Conservation (phyloP, 2,888 invertebrate genomes). For the Brachypalpus laphriformis region DNA sequence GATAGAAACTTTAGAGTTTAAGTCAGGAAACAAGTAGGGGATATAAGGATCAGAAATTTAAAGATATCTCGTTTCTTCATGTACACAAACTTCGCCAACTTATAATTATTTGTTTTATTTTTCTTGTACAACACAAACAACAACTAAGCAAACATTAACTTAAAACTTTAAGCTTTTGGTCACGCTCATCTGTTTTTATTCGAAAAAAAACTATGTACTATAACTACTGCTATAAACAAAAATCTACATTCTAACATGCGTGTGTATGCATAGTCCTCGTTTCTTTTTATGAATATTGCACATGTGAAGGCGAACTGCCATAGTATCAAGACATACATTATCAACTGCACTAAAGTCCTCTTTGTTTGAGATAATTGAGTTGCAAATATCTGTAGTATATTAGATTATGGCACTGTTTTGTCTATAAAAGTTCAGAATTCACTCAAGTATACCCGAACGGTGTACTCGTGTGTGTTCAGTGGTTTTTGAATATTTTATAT, state of each 20-base stretch:
- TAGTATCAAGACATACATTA: constrained; percentile 40
- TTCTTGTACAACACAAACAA: constrained; percentile 62
- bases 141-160: constrained; percentile 65
- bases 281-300: constrained; percentile 60
- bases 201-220: constrained; percentile 4
- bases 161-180: constrained; percentile 67
- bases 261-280: constrained; percentile 34
- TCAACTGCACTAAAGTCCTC: constrained; percentile 28
- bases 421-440: constrained; percentile 65
- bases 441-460: constrained; percentile 24
- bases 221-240: constrained; percentile 1
- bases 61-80: neutral
- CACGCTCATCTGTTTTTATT: constrained; percentile 60
- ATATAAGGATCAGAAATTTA: too few relatives aligned
- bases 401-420: constrained; percentile 71
- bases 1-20: too few relatives aligned
- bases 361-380: neutral
- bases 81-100: constrained; percentile 23
- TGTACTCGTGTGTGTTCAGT: constrained; percentile 22
- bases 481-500: constrained; percentile 24
- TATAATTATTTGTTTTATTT: constrained; percentile 1
- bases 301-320: constrained; percentile 68
- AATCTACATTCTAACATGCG: constrained; percentile 29
- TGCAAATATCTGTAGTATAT: constrained; percentile 7
- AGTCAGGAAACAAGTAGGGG: too few relatives aligned